Evolutionary conservation across 1,140 invertebrate species (phyloP), one percentile per base, ranked within the genome.

Genomic region (Eriocheir sinensis): DNA sequence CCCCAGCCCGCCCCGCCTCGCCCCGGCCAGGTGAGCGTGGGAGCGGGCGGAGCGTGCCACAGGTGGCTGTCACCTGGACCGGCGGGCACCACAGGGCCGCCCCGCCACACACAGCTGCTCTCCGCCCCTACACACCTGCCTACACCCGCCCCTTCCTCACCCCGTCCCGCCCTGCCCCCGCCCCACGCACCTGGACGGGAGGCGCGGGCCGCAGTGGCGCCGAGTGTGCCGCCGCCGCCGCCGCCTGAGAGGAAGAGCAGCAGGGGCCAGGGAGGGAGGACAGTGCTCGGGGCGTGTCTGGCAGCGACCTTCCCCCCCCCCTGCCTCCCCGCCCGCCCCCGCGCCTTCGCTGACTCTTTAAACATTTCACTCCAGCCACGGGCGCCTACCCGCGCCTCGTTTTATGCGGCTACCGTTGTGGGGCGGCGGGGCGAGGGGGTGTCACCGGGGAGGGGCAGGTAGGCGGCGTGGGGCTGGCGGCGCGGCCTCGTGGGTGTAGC

Each of bases 191-290:
- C 60, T 72, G 60, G 60, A 72, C n/a, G 60, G 60, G 60, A 12
- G 60, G 60, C 60, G 60, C 17, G 60, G 60, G 60, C 60, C 60
- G 60, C 60, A 72, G 60, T 72, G 60, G 60, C 60, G 60, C 60
- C 60, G 60, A 27, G 21, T 72, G 60, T 72, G 60, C 60, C 60
- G 60, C 27, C 60, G 60, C 60, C 27, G 60, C 60, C 60, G 60
- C 60, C 60, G 60, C 12, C 9, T n/a, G 60, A n/a, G 60, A 72
- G 60, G 60, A 72, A 4, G 60, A n/a, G 21, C 12, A n/a, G 60
- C 12, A 72, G 21, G 60, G 60, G 60, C 21, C 60, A 21, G 21
- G 60, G 60, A 72, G 60, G 60, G 60, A 72, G 60, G 60, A 72
- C 60, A 72, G 27, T 72, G 60, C 60, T n/a, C 60, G 9, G 60